These are phyloP conservation scores for Gymnoscelis rufifasciata DNA, from an alignment of 2,888 invertebrate species.

Conservation along the genomic window DNA sequence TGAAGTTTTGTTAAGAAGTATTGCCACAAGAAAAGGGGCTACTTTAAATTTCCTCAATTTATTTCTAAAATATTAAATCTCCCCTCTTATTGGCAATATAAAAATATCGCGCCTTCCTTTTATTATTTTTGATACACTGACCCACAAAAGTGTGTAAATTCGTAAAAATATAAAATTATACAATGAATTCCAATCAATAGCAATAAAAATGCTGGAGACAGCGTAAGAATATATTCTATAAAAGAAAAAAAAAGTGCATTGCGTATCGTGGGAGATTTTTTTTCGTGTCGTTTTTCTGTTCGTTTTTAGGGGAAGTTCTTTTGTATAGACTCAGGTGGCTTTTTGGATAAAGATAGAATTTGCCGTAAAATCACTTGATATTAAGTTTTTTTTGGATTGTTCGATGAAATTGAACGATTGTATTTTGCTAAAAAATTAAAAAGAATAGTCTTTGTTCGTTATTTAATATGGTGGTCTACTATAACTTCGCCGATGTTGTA, in stretches of 20 bases:
- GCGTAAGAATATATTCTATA: conserved; percentile 26
- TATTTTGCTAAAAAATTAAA: background rate
- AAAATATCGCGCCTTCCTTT: conserved; percentile 8
- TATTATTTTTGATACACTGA: conserved; percentile 20
- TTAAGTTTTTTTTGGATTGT: conserved; percentile 3
- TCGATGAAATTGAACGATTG: background rate
- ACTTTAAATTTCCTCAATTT: background rate
- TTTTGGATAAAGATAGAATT: conserved; percentile 38
- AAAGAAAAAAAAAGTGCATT: conserved; percentile 49
- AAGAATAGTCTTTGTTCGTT: background rate
- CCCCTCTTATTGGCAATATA: background rate
- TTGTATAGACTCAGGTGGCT: conserved; percentile 62
- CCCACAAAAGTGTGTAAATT: conserved; percentile 16
- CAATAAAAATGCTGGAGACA: conserved; percentile 43
- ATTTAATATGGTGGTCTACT: background rate
- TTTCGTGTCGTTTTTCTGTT: conserved; percentile 36
- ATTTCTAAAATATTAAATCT: conserved; percentile 2
- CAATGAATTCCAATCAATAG: conserved; percentile 48
- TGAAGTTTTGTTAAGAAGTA: background rate
- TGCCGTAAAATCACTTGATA: conserved; percentile 25
- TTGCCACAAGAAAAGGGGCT: background rate
- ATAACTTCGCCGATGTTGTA: no score
- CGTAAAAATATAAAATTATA: conserved; percentile 30
- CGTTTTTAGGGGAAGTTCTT: conserved; percentile 50
- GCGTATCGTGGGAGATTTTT: conserved; percentile 63